Percentiles rank a stretch among this genome's conserved stretches.
These are phyloP conservation scores for Dufourea novaeangliae DNA, from an alignment of 1,140 invertebrate species.

Conservation along the genomic window DNA sequence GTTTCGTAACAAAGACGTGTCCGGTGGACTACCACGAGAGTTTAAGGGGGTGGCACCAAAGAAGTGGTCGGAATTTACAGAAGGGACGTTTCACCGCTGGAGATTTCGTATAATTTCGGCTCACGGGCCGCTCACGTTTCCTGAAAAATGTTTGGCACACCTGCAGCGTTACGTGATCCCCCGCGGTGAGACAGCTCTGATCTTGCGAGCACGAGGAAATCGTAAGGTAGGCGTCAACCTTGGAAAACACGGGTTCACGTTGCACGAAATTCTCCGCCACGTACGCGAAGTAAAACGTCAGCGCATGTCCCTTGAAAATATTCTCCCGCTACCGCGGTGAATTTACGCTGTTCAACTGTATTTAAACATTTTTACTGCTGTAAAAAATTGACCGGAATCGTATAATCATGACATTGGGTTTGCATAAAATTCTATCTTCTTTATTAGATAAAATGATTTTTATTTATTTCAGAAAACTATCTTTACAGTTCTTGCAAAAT, in stretches of 20 bases:
- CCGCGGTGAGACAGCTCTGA: conserved; percentile 54
- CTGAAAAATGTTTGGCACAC: conserved; percentile 68
- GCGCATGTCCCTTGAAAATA: not conserved
- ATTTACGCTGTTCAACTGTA: not conserved
- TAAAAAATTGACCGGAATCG: not conserved
- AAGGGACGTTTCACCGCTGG: conserved; percentile 50
- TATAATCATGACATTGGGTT: too few relatives aligned
- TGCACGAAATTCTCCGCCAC: not conserved
- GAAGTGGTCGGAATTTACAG: conserved; percentile 48
- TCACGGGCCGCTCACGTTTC: conserved; percentile 53
- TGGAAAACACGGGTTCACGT: not conserved
- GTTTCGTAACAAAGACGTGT: conserved; percentile 34
- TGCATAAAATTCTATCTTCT: too few relatives aligned
- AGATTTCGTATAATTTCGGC: conserved; percentile 65
- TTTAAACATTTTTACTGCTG: not conserved
- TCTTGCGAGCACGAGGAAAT: conserved; percentile 29
- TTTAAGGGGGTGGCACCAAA: conserved; percentile 25
- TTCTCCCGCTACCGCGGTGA: not conserved
- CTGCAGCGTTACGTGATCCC: conserved; percentile 66
- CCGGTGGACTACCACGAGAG: conserved; percentile 10
- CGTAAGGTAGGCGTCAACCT: conserved; percentile 27
- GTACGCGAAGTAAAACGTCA: conserved; percentile 13
- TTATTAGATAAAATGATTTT: too few relatives aligned
- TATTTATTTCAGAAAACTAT: too few relatives aligned
- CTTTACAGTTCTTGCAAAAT: too few relatives aligned